Percentiles rank a stretch among this genome's conserved stretches.
phyloP scores from a whole-genome alignment of 2,888 invertebrate species.

The Pinctada fucata region DNA sequence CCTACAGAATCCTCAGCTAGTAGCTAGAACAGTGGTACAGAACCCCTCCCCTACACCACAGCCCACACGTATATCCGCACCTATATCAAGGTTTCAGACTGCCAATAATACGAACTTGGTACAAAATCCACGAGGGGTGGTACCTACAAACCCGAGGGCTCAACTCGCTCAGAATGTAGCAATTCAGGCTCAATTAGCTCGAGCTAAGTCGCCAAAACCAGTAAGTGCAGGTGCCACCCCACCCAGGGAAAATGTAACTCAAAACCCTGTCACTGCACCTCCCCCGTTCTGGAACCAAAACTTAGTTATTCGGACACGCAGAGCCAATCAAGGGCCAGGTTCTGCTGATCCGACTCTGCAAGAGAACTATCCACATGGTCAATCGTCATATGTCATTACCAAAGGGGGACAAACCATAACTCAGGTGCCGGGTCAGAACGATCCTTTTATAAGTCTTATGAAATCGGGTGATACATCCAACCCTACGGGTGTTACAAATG shows the following conservation, averaged over 20 bases:
- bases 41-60: conserved; percentile 17
- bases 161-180: conserved; percentile 7
- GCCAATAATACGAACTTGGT: conserved; percentile 45
- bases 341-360: not conserved
- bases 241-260: conserved; percentile 12
- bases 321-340: conserved; percentile 46
- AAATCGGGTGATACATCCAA: conserved; percentile 22
- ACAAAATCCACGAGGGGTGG: conserved; percentile 2
- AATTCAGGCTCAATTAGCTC: conserved; percentile 4
- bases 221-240: not conserved
- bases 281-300: conserved; percentile 77
- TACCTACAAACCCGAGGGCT: not conserved
- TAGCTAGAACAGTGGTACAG: conserved; percentile 21
- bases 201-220: conserved; percentile 14
- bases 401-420: not conserved
- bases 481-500: conserved; percentile 19
- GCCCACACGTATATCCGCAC: conserved; percentile 30
- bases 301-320: conserved; percentile 75
- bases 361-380: not conserved
- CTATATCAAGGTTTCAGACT: conserved; percentile 35
- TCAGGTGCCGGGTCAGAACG: not conserved
- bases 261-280: conserved; percentile 38
- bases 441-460: conserved; percentile 33
- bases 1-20: conserved; percentile 13
- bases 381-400: not conserved